Evolutionary conservation across 2,113 vertebrate species (phyloP).

Genomic region (Casuarius casuarius): DNA sequence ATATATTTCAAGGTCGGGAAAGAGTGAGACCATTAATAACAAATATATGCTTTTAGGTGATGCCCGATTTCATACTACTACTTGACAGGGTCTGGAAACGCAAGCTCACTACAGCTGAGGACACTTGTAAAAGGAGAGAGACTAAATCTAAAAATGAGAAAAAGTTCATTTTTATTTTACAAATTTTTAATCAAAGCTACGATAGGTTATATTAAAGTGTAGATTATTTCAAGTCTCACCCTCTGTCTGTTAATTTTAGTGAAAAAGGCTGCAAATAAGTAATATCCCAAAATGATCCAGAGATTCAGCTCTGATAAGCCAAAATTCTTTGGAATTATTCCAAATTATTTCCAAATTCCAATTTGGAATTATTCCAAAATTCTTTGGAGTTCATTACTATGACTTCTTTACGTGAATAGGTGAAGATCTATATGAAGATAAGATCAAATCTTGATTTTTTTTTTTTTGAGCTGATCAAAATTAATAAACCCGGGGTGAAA

Average conservation of each 20-base stretch:
- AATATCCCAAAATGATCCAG: background rate
- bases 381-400: background rate
- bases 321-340: background rate
- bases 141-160: conserved; percentile 26
- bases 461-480: background rate
- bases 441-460: background rate
- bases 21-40: background rate
- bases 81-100: background rate
- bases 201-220: background rate
- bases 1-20: background rate
- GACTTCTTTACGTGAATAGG: background rate
- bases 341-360: too few relatives aligned
- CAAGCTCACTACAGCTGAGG: background rate
- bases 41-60: background rate
- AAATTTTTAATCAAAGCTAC: background rate
- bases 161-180: background rate
- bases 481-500: rapidly evolving
- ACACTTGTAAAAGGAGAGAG: background rate
- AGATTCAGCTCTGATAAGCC: background rate
- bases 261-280: background rate
- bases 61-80: background rate
- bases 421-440: background rate
- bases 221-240: background rate
- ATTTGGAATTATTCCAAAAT: background rate
- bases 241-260: background rate